Evolutionary conservation across 2,113 vertebrate species (phyloP).

Genomic region (Tachysurus fulvidraco): DNA sequence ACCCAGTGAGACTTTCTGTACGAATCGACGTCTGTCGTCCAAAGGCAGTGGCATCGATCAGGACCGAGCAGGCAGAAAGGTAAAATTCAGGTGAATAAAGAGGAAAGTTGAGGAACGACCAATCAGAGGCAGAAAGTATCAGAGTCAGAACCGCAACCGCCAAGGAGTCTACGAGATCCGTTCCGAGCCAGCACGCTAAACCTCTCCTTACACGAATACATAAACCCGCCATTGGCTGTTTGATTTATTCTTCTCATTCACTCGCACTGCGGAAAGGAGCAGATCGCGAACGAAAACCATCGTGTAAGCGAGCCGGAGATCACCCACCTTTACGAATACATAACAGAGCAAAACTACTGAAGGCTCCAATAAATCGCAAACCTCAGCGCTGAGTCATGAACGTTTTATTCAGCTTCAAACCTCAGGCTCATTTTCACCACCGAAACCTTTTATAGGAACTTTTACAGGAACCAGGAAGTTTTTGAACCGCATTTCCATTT

Average conservation of each 20-base stretch:
- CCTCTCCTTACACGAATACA: conserved; percentile 39
- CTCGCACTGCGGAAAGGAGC: conserved; percentile 18
- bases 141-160: conserved; percentile 37
- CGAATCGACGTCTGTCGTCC: not conserved
- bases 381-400: conserved; percentile 32
- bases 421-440: not conserved
- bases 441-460: not conserved
- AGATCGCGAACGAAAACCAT: conserved; percentile 30
- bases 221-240: conserved; percentile 42
- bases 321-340: conserved; percentile 44
- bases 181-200: conserved; percentile 38
- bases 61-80: not conserved
- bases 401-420: conserved; percentile 6
- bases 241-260: conserved; percentile 47
- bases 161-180: conserved; percentile 35
- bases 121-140: conserved; percentile 7
- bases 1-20: not conserved
- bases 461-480: not conserved
- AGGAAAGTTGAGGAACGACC: not conserved
- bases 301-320: conserved; percentile 27
- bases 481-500: not conserved
- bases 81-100: not conserved
- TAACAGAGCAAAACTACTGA: conserved; percentile 13
- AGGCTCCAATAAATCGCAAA: conserved; percentile 29
- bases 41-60: not conserved